These are phyloP conservation scores for Heliconius charithonia DNA, from an alignment of 2,888 invertebrate species.

Conservation along the genomic window DNA sequence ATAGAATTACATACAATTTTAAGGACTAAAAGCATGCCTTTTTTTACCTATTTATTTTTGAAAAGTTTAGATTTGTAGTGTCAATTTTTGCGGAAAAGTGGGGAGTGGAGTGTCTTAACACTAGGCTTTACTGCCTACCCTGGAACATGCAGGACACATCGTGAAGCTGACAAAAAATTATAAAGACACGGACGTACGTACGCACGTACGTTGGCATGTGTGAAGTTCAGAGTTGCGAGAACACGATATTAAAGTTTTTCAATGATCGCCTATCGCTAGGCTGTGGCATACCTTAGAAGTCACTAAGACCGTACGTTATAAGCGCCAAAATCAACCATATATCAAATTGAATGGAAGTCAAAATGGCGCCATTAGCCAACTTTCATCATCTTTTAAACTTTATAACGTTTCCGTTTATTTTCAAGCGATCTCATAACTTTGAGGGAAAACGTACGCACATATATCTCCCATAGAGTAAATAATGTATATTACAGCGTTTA, in stretches of 20 bases:
- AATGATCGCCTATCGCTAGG: constrained; percentile 6
- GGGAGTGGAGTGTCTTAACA: not conserved
- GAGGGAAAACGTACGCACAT: constrained; percentile 1
- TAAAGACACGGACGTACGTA: too few relatives aligned
- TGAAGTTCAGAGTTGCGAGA: not conserved
- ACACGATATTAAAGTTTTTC: not conserved
- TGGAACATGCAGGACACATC: not conserved
- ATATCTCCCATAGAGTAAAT: constrained; percentile 10
- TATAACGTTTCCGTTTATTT: constrained; percentile 38
- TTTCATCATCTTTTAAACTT: constrained; percentile 40
- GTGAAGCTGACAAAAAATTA: not conserved
- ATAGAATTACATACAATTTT: too few relatives aligned
- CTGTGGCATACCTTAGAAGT: constrained; percentile 16
- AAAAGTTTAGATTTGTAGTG: too few relatives aligned
- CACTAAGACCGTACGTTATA: constrained; percentile 35
- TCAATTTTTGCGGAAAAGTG: not conserved
- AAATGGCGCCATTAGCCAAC: constrained; percentile 37
- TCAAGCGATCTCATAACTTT: constrained; percentile 30
- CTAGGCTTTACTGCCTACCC: not conserved
- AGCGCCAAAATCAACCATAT: constrained; percentile 39
- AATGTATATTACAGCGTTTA: not conserved
- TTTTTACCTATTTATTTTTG: too few relatives aligned
- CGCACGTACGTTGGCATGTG: too few relatives aligned
- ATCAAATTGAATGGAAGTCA: constrained; percentile 31
- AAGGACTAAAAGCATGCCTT: too few relatives aligned